Evolutionary conservation across 2,888 invertebrate genomes (phyloP), one percentile per base, ranked within the genome.

Genomic region (Philonicus albiceps): DNA sequence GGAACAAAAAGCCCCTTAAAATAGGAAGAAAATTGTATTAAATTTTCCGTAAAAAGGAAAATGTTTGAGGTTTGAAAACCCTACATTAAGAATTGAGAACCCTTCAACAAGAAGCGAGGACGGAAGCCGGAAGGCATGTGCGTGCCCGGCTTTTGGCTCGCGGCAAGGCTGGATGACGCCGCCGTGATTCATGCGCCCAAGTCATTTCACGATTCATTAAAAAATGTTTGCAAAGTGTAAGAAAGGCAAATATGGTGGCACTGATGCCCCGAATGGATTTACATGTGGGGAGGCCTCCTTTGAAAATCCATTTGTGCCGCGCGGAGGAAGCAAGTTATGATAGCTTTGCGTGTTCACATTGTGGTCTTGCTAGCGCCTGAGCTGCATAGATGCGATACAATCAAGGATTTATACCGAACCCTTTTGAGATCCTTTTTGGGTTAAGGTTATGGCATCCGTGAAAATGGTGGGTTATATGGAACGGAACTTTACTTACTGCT

Each of bases 201-300:
- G 84, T 84, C 73, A 84, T 84, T 84, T 84, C 84, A 84, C 84
- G 73, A 73, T 72, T 84, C 84, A 84, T 84, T 84, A 84, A 84
- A 84, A 84, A 84, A 84, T 84, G 84, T 84, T 84, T 84, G 27
- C 40, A 40, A 73, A 76, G 76, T 80, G 76, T 76, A 86, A 78
- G 64, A 37, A 72, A 34, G 1, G 49, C 49, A 78, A 76, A 75
- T 75, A 74, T 49, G 53, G 85, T 40, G 30, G 31, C 55, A 53
- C 30, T 64, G 81, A 81, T 81, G 81, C 22, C 55, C 81, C n/a
- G 55, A 81, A 81, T 34, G 81, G 72, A 84, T 84, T 84, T 73
- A 43, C 84, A 84, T 84, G 73, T 43, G 27, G 22, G 27, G 64
- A 55, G 64, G 27, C 43, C 72, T 84, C 37, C 73, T 73, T 73